phyloP scores from a whole-genome alignment of 2,113 vertebrate species.

The Albula goreensis region DNA sequence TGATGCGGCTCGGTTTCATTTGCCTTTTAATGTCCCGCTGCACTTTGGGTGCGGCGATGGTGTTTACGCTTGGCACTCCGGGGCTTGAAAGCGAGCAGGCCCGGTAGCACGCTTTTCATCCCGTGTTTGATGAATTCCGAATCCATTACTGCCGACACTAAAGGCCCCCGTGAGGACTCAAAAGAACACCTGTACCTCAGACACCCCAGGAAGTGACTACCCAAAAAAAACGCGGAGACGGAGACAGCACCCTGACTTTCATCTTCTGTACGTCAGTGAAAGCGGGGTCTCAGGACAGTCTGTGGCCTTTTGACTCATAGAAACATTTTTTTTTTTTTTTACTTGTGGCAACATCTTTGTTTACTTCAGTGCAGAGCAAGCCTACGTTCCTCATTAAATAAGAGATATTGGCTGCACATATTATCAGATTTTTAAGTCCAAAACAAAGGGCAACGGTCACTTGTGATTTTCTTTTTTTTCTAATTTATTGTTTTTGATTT shows the following conservation, averaged over 20 bases:
- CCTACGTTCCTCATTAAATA: no score
- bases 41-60: constrained; percentile 14
- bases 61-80: not conserved
- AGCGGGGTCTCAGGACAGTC: not conserved
- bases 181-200: not conserved
- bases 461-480: no score
- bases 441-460: no score
- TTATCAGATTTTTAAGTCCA: no score
- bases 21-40: constrained; percentile 36
- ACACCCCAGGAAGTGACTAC: constrained; percentile 8
- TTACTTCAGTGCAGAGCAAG: no score
- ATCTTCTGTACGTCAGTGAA: constrained; percentile 1
- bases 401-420: no score
- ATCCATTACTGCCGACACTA: constrained; percentile 6
- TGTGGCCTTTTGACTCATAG: not conserved
- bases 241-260: not conserved
- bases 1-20: not conserved
- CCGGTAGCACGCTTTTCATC: not conserved
- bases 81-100: not conserved
- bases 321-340: not conserved
- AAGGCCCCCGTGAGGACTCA: not conserved
- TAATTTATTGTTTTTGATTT: no score
- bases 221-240: not conserved
- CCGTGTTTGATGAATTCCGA: constrained; percentile 20
- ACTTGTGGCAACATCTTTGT: not conserved